A percentile compares a stretch with the other conserved stretches of the same genome.
These are phyloP conservation scores for Lamellibrachia satsuma DNA, from an alignment of 2,888 invertebrate genomes.

Conservation along the genomic window DNA sequence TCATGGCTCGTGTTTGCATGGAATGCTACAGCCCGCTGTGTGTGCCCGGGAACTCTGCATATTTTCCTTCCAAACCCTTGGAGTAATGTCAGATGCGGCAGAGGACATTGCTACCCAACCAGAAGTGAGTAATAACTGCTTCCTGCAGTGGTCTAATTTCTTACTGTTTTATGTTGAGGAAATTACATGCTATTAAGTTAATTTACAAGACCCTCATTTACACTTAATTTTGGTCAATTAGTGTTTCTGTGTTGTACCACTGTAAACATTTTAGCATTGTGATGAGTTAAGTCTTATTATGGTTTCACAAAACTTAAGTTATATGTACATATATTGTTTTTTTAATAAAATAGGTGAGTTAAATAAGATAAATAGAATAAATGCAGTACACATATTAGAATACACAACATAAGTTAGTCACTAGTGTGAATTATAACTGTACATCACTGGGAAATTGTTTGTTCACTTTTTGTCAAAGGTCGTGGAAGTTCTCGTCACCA, in stretches of 20 bases:
- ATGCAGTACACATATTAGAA: background rate
- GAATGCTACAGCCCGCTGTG: constrained; percentile 52
- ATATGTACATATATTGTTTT: too few species aligned
- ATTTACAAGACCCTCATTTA: too few species aligned
- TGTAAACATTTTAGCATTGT: too few species aligned
- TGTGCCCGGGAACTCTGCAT: constrained; percentile 59
- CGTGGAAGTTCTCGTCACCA: constrained; percentile 56
- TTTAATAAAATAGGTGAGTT: too few species aligned
- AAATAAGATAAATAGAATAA: background rate
- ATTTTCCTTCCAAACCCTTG: constrained; percentile 59
- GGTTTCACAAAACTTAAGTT: too few species aligned
- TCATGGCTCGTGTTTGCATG: background rate
- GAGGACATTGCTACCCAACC: constrained; percentile 56
- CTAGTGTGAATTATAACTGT: background rate
- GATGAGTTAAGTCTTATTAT: too few species aligned
- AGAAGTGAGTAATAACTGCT: constrained; percentile 42
- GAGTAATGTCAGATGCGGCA: constrained; percentile 59
- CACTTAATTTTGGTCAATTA: too few species aligned
- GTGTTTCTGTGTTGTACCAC: too few species aligned
- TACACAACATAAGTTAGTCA: background rate
- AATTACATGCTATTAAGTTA: too few species aligned
- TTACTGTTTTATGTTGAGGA: too few species aligned
- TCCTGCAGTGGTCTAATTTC: background rate
- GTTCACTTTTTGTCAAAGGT: constrained; percentile 45
- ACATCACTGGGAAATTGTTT: background rate